Conservation (phyloP, 2,888 invertebrate species). For the Amblyteles armatorius region DNA sequence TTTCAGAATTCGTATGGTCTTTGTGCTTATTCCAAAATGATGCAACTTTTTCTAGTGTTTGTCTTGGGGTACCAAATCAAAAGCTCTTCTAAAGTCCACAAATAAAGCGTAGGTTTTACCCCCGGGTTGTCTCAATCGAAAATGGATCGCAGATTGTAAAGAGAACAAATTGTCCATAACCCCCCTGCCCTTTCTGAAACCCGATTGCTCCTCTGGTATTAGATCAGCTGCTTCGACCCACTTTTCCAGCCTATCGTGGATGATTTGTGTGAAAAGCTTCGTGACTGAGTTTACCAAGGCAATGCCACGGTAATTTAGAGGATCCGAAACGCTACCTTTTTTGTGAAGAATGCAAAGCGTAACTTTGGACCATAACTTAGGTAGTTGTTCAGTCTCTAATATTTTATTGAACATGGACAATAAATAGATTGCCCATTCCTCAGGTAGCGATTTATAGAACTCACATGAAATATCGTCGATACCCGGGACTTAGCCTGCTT, state of each 20-base stretch:
- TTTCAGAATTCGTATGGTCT: slow-evolving; percentile 61
- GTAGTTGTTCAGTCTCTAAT: slow-evolving; percentile 17
- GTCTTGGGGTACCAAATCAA: slow-evolving; percentile 28
- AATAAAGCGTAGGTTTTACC: slow-evolving; percentile 64
- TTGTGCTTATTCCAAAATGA: slow-evolving; percentile 56
- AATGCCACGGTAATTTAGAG: neutral
- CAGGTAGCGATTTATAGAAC: slow-evolving; percentile 41
- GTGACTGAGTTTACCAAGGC: slow-evolving; percentile 42
- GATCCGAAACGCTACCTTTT: no score
- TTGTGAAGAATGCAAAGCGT: no score
- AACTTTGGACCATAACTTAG: neutral
- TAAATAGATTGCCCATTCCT: slow-evolving; percentile 30
- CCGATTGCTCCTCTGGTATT: slow-evolving; percentile 63
- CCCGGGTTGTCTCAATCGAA: slow-evolving; percentile 35
- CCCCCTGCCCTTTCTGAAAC: slow-evolving; percentile 46
- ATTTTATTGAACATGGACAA: slow-evolving; percentile 42
- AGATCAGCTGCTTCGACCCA: slow-evolving; percentile 54
- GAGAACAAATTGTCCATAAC: slow-evolving; percentile 68
- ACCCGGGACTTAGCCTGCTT: slow-evolving; percentile 60
- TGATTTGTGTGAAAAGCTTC: no score
- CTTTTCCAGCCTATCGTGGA: slow-evolving; percentile 27
- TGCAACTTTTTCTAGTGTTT: slow-evolving; percentile 52
- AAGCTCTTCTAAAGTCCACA: slow-evolving; percentile 32
- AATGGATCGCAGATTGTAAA: slow-evolving; percentile 44
- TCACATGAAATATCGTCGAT: slow-evolving; percentile 58